phyloP scores from a whole-genome alignment of 2,797 vertebrate species.

The Acrossocheilus fasciatus region DNA sequence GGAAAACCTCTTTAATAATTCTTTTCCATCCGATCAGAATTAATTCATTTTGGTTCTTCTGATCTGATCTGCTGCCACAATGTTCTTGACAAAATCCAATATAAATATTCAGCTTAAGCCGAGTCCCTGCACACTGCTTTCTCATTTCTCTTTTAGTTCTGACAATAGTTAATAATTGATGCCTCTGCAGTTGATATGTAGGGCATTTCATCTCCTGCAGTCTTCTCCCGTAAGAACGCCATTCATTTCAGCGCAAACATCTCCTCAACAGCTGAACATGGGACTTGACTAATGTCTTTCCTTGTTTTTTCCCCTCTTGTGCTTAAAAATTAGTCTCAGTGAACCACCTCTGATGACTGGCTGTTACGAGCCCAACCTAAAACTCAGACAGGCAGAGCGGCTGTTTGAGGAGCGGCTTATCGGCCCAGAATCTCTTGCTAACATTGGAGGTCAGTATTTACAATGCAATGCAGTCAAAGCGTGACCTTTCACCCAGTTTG shows the following conservation, averaged over 20 bases:
- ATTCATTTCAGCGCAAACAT: neutral
- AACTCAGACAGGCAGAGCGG: slow-evolving; percentile 85
- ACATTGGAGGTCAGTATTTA: slow-evolving; percentile 84
- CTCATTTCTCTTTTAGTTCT: slow-evolving; percentile 51
- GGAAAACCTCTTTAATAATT: slow-evolving; percentile 1
- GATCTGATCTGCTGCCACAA: neutral
- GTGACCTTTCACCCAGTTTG: slow-evolving; percentile 18
- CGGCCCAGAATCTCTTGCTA: slow-evolving; percentile 91
- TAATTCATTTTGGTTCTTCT: neutral
- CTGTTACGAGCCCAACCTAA: slow-evolving; percentile 87
- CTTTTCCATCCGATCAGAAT: neutral
- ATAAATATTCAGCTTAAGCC: slow-evolving; percentile 41
- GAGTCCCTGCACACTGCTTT: slow-evolving; percentile 4
- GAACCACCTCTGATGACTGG: slow-evolving; percentile 88
- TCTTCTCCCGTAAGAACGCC: neutral
- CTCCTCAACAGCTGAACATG: neutral
- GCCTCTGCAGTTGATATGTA: slow-evolving; percentile 34
- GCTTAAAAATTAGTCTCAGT: slow-evolving; percentile 77
- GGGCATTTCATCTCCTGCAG: slow-evolving; percentile 18
- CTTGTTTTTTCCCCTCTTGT: slow-evolving; percentile 21
- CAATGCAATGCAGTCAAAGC: neutral
- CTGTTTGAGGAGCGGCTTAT: slow-evolving; percentile 87
- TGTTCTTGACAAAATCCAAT: slow-evolving; percentile 13
- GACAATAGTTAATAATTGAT: slow-evolving; percentile 53
- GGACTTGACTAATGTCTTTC: slow-evolving; percentile 16